Conservation (phyloP, 1,140 invertebrate genomes). For the Euborellia annulipes region DNA sequence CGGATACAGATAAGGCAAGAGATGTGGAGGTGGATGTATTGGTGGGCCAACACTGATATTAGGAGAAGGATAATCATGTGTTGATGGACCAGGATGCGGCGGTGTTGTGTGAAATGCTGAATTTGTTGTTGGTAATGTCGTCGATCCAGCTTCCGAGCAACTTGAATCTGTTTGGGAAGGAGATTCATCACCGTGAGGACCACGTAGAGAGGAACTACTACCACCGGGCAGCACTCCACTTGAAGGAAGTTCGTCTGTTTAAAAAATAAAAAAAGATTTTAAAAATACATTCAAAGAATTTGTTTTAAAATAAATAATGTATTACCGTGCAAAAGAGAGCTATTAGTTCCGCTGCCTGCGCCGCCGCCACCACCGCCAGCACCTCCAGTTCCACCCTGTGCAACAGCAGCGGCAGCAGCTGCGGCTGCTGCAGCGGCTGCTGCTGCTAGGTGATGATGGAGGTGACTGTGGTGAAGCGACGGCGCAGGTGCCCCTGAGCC, state of each 20-base stretch:
- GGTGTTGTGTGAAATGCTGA: neutral
- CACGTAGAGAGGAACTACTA: too few relatives aligned
- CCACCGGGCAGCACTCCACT: too few relatives aligned
- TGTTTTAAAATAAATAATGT: too few relatives aligned
- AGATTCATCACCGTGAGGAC: too few relatives aligned
- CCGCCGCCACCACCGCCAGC: conserved; percentile 17
- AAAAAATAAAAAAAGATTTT: too few relatives aligned
- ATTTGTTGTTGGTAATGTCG: conserved; percentile 18
- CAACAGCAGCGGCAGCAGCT: conserved; percentile 31
- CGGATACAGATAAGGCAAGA: conserved; percentile 76
- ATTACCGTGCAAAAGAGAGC: too few relatives aligned
- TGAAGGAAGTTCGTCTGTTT: too few relatives aligned
- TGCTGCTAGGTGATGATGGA: conserved; percentile 9
- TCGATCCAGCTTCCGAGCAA: conserved; percentile 38
- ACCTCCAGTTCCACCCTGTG: conserved; percentile 30
- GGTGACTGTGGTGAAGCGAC: too few relatives aligned
- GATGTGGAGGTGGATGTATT: conserved; percentile 61
- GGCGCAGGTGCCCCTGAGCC: too few relatives aligned
- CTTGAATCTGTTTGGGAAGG: conserved; percentile 32
- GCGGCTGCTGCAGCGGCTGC: conserved; percentile 29
- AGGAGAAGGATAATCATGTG: conserved; percentile 49
- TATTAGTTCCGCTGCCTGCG: too few relatives aligned
- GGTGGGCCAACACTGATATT: conserved; percentile 78
- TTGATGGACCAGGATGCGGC: conserved; percentile 2
- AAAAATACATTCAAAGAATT: too few relatives aligned